Base-by-base conservation (phyloP, 2,113 vertebrate species). In the Setophaga coronata region DNA sequence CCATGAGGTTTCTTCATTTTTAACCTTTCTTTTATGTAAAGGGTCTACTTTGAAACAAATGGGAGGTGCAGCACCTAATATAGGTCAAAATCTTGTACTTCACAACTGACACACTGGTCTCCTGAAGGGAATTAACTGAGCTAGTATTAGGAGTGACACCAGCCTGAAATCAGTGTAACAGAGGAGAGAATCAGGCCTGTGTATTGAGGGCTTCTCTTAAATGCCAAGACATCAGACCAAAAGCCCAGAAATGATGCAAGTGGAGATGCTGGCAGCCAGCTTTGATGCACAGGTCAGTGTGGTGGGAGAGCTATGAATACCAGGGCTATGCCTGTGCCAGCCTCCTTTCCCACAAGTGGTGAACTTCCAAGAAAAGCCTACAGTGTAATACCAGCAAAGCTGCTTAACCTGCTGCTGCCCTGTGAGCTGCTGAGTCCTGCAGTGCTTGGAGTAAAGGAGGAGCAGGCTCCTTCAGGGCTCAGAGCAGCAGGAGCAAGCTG, bases 321-420 rank as follows among this genome's bases (percentile, higher is more conserved):
- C 70, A 95, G 87, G 89, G 95, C 80, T 97, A 95, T 97, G 95
- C 92, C 96, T 47, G 65, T 95, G 94, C 96, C 95, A 96, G 91
- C 70, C 71, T 91, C 80, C 72, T 96, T 93, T 74, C 90, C 96
- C 96, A 81, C 92, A 96, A 18, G 76, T 0, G 17, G 64, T 86
- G 64, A 58, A 60, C 85, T 96, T 95, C 95, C 95, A 97, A 96
- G 94, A 96, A 96, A 96, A 95, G 83, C 81, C 89, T 40, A 53
- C 81, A 89, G 94, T 80, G 71, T 18, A 88, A 42, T 81, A 73
- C 87, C 82, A 76, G 78, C 64, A 77, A 71, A 81, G 70, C 72
- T 91, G 76, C 89, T 96, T 83, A 87, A 89, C 87, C 69, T 71
- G 70, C 77, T 87, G 70, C 31, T 91, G 83, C 58, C 79, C 47